phyloP scores from a whole-genome alignment of 2,113 vertebrate genomes.

The Gasterosteus nipponicus region DNA sequence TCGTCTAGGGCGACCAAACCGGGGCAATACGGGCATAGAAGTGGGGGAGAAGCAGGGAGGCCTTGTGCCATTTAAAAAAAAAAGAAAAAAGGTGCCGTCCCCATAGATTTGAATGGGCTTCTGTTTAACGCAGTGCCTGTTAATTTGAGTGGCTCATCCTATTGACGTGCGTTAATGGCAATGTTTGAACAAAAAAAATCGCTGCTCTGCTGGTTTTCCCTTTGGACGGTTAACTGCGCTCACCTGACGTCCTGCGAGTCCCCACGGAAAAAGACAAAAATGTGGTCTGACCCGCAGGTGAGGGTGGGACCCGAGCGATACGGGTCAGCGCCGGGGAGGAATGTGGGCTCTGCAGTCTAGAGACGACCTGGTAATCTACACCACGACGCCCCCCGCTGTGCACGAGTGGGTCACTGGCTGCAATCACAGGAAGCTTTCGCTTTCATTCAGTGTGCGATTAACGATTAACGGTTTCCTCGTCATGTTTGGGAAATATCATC shows the following conservation, averaged over 20 bases:
- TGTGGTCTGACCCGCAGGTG: not conserved
- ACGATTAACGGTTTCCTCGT: not conserved
- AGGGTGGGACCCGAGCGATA: conserved; percentile 5
- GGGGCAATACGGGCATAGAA: conserved; percentile 16
- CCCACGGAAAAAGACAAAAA: conserved; percentile 1
- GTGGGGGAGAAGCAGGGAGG: conserved; percentile 5
- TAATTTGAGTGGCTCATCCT: not conserved
- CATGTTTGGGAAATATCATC: not conserved
- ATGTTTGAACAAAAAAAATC: too few species aligned
- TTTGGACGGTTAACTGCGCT: not conserved
- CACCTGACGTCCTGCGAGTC: not conserved
- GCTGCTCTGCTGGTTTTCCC: not conserved
- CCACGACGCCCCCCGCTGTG: conserved; percentile 16
- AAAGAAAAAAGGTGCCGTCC: not conserved
- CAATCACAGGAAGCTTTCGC: conserved; percentile 22
- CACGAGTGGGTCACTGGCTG: conserved; percentile 50
- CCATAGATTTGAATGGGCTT: conserved; percentile 8
- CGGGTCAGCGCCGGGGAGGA: conserved; percentile 44
- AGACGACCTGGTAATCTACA: conserved; percentile 39
- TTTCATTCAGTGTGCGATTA: not conserved
- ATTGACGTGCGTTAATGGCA: not conserved
- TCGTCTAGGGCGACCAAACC: conserved; percentile 26
- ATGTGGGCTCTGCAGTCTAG: conserved; percentile 33
- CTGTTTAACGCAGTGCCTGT: not conserved
- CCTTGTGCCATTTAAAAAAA: conserved; percentile 24